A percentile compares a stretch with the other conserved stretches of the same genome.
Conservation (phyloP, 2,888 invertebrate species). For the Deroplatys truncata region DNA sequence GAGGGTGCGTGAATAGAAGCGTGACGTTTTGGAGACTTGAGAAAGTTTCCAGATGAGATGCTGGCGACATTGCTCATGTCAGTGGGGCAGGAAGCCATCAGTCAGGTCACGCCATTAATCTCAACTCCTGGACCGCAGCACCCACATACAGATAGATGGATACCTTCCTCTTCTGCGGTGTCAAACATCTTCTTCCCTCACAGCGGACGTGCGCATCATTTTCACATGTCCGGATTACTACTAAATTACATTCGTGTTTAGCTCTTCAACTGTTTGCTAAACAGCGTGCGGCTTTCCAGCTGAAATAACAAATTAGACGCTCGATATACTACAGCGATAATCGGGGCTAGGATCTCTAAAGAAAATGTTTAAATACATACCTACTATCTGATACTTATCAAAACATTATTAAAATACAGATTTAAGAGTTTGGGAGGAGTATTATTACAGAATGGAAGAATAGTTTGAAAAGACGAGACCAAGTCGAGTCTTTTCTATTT, state of each 20-base stretch:
- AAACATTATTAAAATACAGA: no score
- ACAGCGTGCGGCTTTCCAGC: no score
- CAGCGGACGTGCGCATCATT: not conserved
- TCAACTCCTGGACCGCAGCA: not conserved
- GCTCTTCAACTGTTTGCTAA: not conserved
- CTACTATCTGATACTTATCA: no score
- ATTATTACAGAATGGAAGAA: no score
- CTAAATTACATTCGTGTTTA: not conserved
- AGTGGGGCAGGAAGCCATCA: slow-evolving; percentile 18
- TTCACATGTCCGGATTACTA: not conserved
- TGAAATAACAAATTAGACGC: no score
- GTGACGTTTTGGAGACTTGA: not conserved
- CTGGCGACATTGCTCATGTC: not conserved
- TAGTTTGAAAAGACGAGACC: no score
- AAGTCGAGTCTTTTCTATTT: no score
- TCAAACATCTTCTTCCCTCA: not conserved
- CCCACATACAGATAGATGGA: not conserved
- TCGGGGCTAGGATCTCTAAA: no score
- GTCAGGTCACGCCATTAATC: slow-evolving; percentile 14
- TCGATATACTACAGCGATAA: no score
- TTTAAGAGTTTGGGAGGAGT: no score
- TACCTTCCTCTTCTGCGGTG: not conserved
- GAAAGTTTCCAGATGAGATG: slow-evolving; percentile 9
- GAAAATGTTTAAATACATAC: no score
- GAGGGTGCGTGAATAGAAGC: not conserved